These are phyloP conservation scores for Carduelis carduelis DNA, from an alignment of 2,797 vertebrate genomes.

Conservation along the genomic window DNA sequence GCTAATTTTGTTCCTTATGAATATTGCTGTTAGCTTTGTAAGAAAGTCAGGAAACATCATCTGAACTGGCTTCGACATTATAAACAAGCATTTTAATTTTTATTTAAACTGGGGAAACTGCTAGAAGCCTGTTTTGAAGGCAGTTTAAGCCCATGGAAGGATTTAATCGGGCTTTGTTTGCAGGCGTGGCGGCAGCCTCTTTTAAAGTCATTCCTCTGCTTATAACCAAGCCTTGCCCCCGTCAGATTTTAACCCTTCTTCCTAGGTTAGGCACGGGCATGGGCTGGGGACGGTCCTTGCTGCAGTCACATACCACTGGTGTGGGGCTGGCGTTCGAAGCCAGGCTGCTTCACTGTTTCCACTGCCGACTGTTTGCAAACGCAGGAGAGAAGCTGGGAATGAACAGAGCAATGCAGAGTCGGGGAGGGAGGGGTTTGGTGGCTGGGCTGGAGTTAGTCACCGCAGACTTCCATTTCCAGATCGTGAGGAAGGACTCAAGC, in stretches of 20 bases:
- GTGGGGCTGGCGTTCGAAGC: background rate
- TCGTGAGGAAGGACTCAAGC: slow-evolving; percentile 33
- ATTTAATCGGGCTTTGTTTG: slow-evolving; percentile 35
- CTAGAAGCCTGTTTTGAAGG: background rate
- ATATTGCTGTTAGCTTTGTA: background rate
- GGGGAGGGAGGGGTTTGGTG: slow-evolving; percentile 42
- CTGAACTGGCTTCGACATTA: background rate
- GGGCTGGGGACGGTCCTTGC: background rate
- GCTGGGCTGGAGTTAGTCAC: slow-evolving; percentile 51
- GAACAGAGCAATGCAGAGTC: background rate
- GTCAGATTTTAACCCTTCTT: background rate
- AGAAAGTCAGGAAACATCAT: background rate
- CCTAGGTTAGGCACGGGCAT: background rate
- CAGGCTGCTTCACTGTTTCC: slow-evolving; percentile 8
- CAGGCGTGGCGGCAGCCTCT: background rate
- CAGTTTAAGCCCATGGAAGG: background rate
- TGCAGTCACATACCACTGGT: background rate
- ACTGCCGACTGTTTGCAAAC: background rate
- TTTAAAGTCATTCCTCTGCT: background rate
- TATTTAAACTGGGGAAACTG: background rate
- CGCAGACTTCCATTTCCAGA: slow-evolving; percentile 46
- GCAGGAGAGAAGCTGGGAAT: slow-evolving; percentile 4
- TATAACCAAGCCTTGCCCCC: background rate
- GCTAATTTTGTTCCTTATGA: background rate
- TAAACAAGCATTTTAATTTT: background rate